A percentile compares a stretch with the other conserved stretches of the same genome.
These are phyloP conservation scores for Cyphomyrus discorhynchus DNA, from an alignment of 2,113 vertebrate genomes.

Conservation along the genomic window DNA sequence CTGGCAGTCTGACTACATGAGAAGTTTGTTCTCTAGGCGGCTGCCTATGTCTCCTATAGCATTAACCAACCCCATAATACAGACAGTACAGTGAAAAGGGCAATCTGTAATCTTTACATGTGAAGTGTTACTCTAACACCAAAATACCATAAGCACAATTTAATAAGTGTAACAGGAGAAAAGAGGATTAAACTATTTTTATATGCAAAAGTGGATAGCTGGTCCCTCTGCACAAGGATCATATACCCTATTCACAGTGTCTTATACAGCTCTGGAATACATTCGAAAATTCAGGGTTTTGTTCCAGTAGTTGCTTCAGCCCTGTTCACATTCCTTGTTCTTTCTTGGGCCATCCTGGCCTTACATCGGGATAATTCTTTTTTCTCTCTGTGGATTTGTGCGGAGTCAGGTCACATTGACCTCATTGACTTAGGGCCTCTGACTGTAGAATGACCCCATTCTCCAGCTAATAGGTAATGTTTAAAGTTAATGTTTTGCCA, in stretches of 20 bases:
- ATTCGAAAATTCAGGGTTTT: background rate
- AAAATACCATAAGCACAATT: background rate
- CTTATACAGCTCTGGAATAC: background rate
- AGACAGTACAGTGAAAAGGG: background rate
- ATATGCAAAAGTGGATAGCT: background rate
- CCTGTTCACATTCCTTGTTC: background rate
- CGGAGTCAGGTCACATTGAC: background rate
- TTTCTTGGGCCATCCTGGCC: background rate
- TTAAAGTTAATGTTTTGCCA: background rate
- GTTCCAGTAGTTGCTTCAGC: too few relatives aligned
- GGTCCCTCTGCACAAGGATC: background rate
- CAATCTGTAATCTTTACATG: background rate
- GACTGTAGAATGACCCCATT: background rate
- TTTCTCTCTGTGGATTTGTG: background rate
- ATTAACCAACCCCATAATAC: background rate
- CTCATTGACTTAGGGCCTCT: background rate
- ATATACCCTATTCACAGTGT: background rate
- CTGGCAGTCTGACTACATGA: background rate
- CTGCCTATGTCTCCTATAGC: background rate
- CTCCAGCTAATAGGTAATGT: background rate
- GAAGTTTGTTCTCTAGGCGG: background rate
- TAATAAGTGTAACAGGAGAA: background rate
- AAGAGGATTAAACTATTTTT: background rate
- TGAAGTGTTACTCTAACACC: background rate
- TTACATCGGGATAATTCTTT: background rate